phyloP scores from a whole-genome alignment of 2,797 vertebrate species.

The Clarias pachynema region DNA sequence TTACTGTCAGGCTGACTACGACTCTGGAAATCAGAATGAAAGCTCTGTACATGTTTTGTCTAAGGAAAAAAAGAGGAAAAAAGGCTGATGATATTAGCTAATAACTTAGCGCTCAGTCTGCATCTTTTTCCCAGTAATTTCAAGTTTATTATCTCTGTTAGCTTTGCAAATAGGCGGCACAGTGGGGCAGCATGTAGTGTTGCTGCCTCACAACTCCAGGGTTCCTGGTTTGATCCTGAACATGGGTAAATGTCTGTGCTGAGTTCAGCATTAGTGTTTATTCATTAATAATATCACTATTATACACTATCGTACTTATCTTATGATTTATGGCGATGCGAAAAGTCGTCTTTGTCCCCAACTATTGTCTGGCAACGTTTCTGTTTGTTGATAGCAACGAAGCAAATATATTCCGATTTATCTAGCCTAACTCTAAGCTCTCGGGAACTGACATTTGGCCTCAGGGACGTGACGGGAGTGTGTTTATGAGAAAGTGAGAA shows the following conservation, averaged over 20 bases:
- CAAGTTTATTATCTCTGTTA: background rate
- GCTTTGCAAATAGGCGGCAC: background rate
- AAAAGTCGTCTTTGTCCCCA: background rate
- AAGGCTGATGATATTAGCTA: background rate
- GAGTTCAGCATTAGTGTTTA: background rate
- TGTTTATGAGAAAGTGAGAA: conserved; percentile 29
- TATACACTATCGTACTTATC: background rate
- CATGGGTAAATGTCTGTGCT: background rate
- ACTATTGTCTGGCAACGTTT: background rate
- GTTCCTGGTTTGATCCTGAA: background rate
- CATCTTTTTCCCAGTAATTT: background rate
- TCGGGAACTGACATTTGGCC: conserved; percentile 27
- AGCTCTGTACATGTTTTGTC: conserved; percentile 2
- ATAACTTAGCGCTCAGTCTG: background rate
- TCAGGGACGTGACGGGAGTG: conserved; percentile 34
- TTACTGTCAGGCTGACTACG: background rate
- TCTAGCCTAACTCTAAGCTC: conserved; percentile 33
- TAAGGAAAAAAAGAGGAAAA: background rate
- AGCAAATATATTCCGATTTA: conserved; percentile 27
- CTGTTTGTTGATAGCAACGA: conserved; percentile 12
- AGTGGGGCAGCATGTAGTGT: background rate
- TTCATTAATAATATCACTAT: background rate
- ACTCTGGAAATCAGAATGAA: conserved; percentile 14
- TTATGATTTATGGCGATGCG: background rate
- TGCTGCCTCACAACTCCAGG: background rate